Conservation (phyloP, 1,140 invertebrate species). For the Amphibalanus amphitrite region DNA sequence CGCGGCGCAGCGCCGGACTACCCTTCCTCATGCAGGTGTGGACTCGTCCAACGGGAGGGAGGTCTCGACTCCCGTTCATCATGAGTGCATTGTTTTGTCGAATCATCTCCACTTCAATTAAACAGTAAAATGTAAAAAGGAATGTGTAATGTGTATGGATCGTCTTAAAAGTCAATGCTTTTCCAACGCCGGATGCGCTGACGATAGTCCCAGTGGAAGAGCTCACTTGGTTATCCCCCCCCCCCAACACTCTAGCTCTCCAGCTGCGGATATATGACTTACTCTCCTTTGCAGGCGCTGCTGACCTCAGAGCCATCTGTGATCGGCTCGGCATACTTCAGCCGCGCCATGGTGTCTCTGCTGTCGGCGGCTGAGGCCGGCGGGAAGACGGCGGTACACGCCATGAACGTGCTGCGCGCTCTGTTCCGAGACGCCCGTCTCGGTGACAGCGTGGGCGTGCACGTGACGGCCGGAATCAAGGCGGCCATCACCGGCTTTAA, state of each 20-base stretch:
- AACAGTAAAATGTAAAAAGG: too few relatives aligned
- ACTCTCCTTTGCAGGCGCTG: neutral
- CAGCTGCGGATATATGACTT: too few relatives aligned
- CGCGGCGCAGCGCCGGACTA: slow-evolving; percentile 72
- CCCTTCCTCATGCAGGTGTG: slow-evolving; percentile 68
- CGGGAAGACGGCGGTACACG: slow-evolving; percentile 46
- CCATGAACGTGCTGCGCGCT: slow-evolving; percentile 66
- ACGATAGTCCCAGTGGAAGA: too few relatives aligned
- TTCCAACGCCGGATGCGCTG: too few relatives aligned
- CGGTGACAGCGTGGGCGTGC: slow-evolving; percentile 44
- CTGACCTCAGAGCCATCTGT: slow-evolving; percentile 5
- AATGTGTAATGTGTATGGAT: too few relatives aligned
- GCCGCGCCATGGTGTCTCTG: neutral
- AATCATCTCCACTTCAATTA: too few relatives aligned
- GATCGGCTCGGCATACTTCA: neutral
- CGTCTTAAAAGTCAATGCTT: too few relatives aligned
- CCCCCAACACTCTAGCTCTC: too few relatives aligned
- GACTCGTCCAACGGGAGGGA: neutral
- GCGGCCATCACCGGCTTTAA: slow-evolving; percentile 56
- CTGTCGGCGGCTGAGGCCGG: neutral
- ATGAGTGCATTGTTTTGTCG: too few relatives aligned
- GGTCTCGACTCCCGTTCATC: too few relatives aligned
- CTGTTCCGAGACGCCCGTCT: slow-evolving; percentile 57
- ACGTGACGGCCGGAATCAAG: slow-evolving; percentile 49
- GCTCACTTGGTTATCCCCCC: too few relatives aligned